These are phyloP conservation scores for Melospiza melodia DNA, from an alignment of 2,113 vertebrate genomes.

Conservation along the genomic window DNA sequence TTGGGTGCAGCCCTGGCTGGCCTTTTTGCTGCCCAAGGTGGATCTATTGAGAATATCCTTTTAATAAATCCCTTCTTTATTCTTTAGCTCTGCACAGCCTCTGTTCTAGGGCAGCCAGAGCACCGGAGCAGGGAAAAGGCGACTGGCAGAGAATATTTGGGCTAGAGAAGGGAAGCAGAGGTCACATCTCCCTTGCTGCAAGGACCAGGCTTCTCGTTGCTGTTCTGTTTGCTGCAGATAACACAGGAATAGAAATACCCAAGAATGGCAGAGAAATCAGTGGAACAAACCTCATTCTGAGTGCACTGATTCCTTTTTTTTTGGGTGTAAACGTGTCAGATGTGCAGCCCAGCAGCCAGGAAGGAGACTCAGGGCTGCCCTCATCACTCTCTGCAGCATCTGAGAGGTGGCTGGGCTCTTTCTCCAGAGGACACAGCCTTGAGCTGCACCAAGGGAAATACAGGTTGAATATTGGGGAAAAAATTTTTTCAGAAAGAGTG, in stretches of 20 bases:
- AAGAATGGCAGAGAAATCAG: neutral
- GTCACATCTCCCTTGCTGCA: fast-evolving
- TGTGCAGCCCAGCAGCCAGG: neutral
- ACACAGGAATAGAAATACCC: neutral
- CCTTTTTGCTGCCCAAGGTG: neutral
- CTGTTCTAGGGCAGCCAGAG: neutral
- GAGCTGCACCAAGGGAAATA: too few relatives aligned
- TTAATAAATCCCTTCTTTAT: neutral
- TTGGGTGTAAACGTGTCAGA: neutral
- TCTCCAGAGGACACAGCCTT: too few relatives aligned
- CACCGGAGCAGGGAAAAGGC: neutral
- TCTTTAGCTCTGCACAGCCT: neutral
- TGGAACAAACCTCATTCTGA: neutral
- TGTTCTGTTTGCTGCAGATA: neutral
- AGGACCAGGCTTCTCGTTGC: neutral
- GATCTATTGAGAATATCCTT: neutral
- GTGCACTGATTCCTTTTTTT: neutral
- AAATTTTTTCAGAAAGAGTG: too few relatives aligned
- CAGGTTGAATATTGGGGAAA: too few relatives aligned
- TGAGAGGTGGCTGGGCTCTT: too few relatives aligned
- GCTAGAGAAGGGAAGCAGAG: neutral
- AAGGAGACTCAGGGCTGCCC: too few relatives aligned
- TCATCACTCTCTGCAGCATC: too few relatives aligned
- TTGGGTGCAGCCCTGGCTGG: neutral
- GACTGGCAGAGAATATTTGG: neutral